A percentile compares a stretch with the other conserved stretches of the same genome.
Conservation (phyloP, 1,140 invertebrate genomes). For the Argopecten irradians region DNA sequence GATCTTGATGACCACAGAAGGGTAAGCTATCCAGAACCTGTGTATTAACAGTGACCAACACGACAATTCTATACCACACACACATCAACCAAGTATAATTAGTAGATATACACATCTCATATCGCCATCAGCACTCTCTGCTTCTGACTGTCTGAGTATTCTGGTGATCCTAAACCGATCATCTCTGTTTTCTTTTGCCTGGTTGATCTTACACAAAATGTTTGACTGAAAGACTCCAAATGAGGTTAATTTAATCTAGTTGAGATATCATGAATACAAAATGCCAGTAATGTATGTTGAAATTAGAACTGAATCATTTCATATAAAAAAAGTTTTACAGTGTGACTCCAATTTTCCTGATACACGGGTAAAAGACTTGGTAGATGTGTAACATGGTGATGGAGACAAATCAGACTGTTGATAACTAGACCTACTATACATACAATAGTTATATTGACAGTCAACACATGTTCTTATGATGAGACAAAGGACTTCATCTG, state of each 20-base stretch:
- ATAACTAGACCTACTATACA: neutral
- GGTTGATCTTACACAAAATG: too few relatives aligned
- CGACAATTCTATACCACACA: neutral
- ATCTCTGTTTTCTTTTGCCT: too few relatives aligned
- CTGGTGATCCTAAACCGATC: too few relatives aligned
- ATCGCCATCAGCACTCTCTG: neutral
- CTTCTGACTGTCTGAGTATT: neutral
- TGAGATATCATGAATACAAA: too few relatives aligned
- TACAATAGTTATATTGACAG: neutral
- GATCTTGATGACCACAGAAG: constrained; percentile 77
- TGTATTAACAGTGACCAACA: neutral
- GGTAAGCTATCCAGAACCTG: constrained; percentile 68
- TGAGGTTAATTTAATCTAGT: too few relatives aligned
- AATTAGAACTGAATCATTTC: too few relatives aligned
- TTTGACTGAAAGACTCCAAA: too few relatives aligned
- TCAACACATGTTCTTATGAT: neutral
- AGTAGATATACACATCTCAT: neutral
- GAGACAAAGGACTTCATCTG: neutral
- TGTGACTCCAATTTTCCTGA: too few relatives aligned
- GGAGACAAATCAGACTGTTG: neutral
- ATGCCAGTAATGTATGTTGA: too few relatives aligned
- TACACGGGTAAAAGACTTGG: too few relatives aligned
- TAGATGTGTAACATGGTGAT: neutral
- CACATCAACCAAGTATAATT: neutral
- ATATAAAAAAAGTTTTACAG: too few relatives aligned